Evolutionary conservation across 2,888 invertebrate genomes (phyloP).

Genomic region (Panzeria rudis): DNA sequence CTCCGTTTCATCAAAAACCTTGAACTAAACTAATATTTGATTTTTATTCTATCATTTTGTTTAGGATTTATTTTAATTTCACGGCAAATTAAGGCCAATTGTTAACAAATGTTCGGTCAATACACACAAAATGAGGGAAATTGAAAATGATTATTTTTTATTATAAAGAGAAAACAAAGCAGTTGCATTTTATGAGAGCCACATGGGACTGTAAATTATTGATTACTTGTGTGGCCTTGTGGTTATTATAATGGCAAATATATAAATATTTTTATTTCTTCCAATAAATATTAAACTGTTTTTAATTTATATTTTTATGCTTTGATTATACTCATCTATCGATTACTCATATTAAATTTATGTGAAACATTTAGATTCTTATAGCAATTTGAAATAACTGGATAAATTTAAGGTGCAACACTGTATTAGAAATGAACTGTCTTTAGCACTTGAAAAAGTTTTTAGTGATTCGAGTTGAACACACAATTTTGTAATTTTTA

Average conservation of each 20-base stretch:
- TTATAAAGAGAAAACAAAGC: neutral
- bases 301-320: neutral
- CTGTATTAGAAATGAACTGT: no score
- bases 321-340: neutral
- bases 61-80: constrained; percentile 26
- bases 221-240: constrained; percentile 3
- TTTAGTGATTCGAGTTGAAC: no score
- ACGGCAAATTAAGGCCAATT: constrained; percentile 36
- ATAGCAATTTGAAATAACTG: no score
- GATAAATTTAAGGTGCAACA: no score
- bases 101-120: no score
- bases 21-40: neutral
- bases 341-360: neutral
- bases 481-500: no score
- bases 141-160: constrained; percentile 16
- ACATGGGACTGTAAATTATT: constrained; percentile 16
- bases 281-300: neutral
- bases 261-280: neutral
- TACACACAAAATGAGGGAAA: neutral
- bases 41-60: neutral
- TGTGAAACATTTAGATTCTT: no score
- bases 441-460: no score
- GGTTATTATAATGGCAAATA: constrained; percentile 4
- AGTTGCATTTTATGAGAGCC: neutral
- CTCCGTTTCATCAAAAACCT: no score